Evolutionary conservation across 1,140 invertebrate genomes (phyloP), one percentile per base, ranked within the genome.

Genomic region (Parasteatoda tepidariorum): DNA sequence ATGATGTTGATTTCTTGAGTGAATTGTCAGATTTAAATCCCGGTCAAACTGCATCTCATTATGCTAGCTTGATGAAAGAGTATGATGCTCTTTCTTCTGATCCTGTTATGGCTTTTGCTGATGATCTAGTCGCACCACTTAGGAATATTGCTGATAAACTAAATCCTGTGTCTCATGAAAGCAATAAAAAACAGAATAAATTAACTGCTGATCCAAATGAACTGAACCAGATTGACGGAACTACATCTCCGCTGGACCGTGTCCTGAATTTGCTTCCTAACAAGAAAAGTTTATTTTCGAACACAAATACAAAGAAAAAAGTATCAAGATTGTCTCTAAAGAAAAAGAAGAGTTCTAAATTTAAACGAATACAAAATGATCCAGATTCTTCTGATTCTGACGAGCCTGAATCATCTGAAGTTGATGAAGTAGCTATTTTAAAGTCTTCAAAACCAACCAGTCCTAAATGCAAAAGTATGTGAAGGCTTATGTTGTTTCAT

Each of bases 21-120:
- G n/a, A n/a, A n/a, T n/a, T n/a, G n/a, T n/a, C n/a, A n/a, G n/a
- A n/a, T n/a, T n/a, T n/a, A n/a, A n/a, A n/a, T n/a, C 38, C 38
- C 4, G 18, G 9, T 48, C 38, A 48, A 48, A 13, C 38, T 48
- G 18, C 38, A 13, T 2, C 38, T 13, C 38, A 48, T 48, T 48
- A 48, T 4, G 18, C 38, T 13, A 48, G 18, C 9, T 13, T 48
- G 38, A 48, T 48, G 9, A 18, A 48, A 48, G 38, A 78, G 22
- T 66, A 15, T 55, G 61, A 78, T 13, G 62, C 41, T 34, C n/a
- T 70, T 41, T 81, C 78, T 6, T 61, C 67, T 24, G 79, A 83
- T 64, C 68, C 79, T 24, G 68, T 64, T 38, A 73, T 83, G 79
- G 68, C 68, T 34, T 73, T 64, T 62, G 79, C 68, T 13, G 11